These are phyloP conservation scores for Lasioglossum villosulum DNA, from an alignment of 2,888 invertebrate species.

Conservation along the genomic window DNA sequence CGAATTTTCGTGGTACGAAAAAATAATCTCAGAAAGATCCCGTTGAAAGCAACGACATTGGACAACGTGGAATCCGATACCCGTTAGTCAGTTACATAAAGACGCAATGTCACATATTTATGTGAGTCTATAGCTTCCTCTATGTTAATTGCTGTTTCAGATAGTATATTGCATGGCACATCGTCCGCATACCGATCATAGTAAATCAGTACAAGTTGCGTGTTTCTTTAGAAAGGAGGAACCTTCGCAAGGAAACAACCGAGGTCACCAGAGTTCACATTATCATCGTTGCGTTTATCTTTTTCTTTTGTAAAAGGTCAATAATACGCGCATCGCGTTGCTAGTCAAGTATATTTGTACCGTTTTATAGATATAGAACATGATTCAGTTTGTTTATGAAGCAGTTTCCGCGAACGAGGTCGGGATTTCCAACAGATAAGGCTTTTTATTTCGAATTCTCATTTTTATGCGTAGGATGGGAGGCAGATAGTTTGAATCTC, in stretches of 20 bases:
- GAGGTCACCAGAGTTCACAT: constrained; percentile 53
- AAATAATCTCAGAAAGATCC: not conserved
- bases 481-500: not conserved
- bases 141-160: constrained; percentile 16
- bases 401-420: not conserved
- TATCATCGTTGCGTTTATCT: constrained; percentile 32
- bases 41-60: not conserved
- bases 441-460: not conserved
- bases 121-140: not conserved
- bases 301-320: not conserved
- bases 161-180: not conserved
- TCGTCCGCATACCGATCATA: not conserved
- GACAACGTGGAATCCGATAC: not conserved
- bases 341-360: not conserved
- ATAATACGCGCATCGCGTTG: not conserved
- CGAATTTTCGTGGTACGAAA: not conserved
- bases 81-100: constrained; percentile 29
- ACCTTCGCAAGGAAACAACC: not conserved
- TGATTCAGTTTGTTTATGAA: not conserved
- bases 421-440: not conserved
- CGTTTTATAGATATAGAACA: not conserved
- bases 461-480: not conserved
- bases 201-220: not conserved
- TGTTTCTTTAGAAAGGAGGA: constrained; percentile 9
- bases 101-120: not conserved